Conservation (phyloP, 2,113 vertebrate species). For the Cebus imitator region DNA sequence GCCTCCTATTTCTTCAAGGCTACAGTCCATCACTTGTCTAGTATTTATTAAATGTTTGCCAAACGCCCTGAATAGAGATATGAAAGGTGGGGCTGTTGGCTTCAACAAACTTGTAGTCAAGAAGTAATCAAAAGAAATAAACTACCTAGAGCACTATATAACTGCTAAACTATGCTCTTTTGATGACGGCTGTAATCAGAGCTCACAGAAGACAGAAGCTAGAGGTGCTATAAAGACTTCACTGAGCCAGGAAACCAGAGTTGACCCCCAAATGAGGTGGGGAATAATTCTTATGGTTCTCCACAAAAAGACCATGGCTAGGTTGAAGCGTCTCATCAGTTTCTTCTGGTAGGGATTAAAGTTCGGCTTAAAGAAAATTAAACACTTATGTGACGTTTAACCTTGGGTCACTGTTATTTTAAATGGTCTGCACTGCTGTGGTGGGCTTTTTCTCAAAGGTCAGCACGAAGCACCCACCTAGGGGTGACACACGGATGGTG, state of each 20-base stretch:
- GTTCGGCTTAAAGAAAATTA: background rate
- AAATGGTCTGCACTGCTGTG: background rate
- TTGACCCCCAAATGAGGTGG: background rate
- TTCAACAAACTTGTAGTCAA: background rate
- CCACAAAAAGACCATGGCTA: background rate
- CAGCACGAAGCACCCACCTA: background rate
- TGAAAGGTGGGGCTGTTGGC: background rate
- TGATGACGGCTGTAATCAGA: background rate
- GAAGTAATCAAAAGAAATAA: background rate
- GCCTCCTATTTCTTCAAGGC: background rate
- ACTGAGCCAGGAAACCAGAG: background rate
- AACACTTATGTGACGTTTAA: background rate
- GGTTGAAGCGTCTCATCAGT: background rate
- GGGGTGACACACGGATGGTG: background rate
- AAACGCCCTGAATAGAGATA: background rate
- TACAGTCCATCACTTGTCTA: background rate
- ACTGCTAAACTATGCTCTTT: background rate
- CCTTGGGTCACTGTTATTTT: background rate
- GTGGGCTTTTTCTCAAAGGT: background rate
- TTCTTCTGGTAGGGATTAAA: background rate
- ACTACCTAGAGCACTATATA: background rate
- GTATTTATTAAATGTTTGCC: background rate
- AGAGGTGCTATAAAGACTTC: background rate
- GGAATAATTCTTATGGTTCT: background rate
- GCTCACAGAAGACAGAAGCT: background rate